Percentiles rank a stretch among this genome's conserved stretches.
Evolutionary conservation across 1,140 invertebrate species (phyloP).

Genomic region (Camponotus pennsylvanicus): DNA sequence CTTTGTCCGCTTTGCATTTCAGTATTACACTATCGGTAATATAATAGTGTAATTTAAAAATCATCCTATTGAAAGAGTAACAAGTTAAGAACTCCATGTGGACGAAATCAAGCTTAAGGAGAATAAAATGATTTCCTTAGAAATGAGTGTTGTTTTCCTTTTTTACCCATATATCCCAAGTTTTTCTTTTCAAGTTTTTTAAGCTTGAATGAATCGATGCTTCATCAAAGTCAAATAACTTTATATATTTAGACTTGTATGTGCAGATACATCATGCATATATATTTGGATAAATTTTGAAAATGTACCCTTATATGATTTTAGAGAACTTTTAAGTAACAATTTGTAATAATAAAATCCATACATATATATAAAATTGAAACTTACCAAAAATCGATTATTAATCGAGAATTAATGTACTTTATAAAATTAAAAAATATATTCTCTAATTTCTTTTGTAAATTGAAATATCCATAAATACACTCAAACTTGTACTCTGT

Average conservation of each 20-base stretch:
- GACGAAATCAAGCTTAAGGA: conserved; percentile 72
- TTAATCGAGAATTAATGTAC: not conserved
- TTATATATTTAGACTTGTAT: conserved; percentile 6
- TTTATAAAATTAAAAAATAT: conserved; percentile 9
- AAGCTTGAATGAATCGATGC: not conserved
- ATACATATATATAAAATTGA: not conserved
- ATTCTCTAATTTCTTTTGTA: not conserved
- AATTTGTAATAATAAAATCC: not conserved
- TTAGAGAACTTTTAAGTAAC: not conserved
- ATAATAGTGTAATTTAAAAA: conserved; percentile 76
- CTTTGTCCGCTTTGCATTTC: conserved; percentile 76
- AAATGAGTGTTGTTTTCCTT: conserved; percentile 32
- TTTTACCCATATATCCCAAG: not conserved
- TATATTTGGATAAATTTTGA: not conserved
- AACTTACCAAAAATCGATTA: conserved; percentile 18
- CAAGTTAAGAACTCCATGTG: conserved; percentile 72
- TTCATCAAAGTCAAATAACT: conserved; percentile 15
- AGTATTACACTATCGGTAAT: conserved; percentile 75
- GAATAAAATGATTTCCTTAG: conserved; percentile 76
- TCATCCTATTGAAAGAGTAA: conserved; percentile 74
- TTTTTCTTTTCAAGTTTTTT: not conserved
- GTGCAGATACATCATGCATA: not conserved
- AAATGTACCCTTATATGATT: not conserved
- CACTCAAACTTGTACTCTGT: not conserved
- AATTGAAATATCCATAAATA: conserved; percentile 17